phyloP scores from a whole-genome alignment of 1,140 invertebrate genomes.

The Lasioglossum baleicum region DNA sequence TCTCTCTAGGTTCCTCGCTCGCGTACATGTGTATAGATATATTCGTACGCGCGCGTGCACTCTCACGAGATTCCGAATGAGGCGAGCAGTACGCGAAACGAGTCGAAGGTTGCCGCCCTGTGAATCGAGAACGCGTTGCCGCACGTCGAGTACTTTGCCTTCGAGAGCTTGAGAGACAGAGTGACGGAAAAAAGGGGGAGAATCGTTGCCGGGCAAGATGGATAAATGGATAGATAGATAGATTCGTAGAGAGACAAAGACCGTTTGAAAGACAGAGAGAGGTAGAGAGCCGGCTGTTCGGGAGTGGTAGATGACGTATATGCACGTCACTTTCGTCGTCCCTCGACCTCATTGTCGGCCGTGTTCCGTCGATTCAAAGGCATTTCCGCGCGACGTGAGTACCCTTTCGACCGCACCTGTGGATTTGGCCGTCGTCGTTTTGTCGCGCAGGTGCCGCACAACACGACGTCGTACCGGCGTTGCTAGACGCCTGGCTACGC shows the following conservation, averaged over 20 bases:
- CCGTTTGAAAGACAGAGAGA: too few relatives aligned
- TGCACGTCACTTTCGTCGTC: conserved; percentile 2
- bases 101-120: conserved; percentile 19
- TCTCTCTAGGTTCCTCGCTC: not conserved
- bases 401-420: conserved; percentile 61
- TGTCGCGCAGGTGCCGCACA: conserved; percentile 15
- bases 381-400: conserved; percentile 53
- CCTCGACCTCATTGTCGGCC: not conserved
- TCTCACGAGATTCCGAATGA: not conserved
- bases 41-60: not conserved
- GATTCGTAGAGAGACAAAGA: too few relatives aligned
- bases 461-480: not conserved
- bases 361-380: conserved; percentile 53
- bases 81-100: not conserved
- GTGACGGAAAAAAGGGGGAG: not conserved
- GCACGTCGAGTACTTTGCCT: not conserved
- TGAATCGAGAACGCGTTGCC: not conserved
- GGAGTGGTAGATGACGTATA: not conserved
- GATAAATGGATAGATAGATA: too few relatives aligned
- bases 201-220: too few relatives aligned
- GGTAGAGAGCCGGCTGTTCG: not conserved
- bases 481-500: not conserved
- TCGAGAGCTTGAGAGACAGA: not conserved
- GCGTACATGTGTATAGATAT: too few relatives aligned
- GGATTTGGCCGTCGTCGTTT: conserved; percentile 51